phyloP scores from a whole-genome alignment of 2,888 invertebrate genomes.

The Mycalesis mineus region DNA sequence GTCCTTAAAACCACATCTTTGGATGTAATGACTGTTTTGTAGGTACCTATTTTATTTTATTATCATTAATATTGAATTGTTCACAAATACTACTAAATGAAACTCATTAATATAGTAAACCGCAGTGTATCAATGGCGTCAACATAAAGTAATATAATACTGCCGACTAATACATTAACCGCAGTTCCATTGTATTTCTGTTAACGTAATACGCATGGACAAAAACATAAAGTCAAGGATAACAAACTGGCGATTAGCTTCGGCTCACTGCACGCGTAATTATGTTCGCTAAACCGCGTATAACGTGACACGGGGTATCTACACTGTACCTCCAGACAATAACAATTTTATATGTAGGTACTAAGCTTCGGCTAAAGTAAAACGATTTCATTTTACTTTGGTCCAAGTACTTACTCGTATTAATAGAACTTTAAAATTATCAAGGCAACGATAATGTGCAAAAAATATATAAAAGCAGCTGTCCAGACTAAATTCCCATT shows the following conservation, averaged over 20 bases:
- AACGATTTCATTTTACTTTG: too few relatives aligned
- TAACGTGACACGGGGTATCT: too few relatives aligned
- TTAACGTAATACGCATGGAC: neutral
- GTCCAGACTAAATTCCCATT: too few relatives aligned
- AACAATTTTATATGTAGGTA: too few relatives aligned
- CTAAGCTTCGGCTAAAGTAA: too few relatives aligned
- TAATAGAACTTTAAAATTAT: too few relatives aligned
- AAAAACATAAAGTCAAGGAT: slow-evolving; percentile 7
- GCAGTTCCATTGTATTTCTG: slow-evolving; percentile 1
- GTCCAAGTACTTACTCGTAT: too few relatives aligned
- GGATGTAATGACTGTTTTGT: too few relatives aligned
- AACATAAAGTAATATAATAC: neutral
- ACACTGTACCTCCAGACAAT: too few relatives aligned
- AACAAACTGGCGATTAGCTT: neutral
- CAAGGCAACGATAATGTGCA: too few relatives aligned
- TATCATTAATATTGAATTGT: neutral
- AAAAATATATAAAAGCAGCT: too few relatives aligned
- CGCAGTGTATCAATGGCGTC: neutral
- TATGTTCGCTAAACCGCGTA: neutral
- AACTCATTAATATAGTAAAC: neutral
- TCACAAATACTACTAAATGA: neutral
- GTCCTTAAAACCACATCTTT: too few relatives aligned
- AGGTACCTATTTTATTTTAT: neutral
- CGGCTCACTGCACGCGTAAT: neutral
- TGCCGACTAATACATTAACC: neutral